These are phyloP conservation scores for Pandion haliaetus DNA, from an alignment of 2,113 vertebrate genomes.

Conservation along the genomic window DNA sequence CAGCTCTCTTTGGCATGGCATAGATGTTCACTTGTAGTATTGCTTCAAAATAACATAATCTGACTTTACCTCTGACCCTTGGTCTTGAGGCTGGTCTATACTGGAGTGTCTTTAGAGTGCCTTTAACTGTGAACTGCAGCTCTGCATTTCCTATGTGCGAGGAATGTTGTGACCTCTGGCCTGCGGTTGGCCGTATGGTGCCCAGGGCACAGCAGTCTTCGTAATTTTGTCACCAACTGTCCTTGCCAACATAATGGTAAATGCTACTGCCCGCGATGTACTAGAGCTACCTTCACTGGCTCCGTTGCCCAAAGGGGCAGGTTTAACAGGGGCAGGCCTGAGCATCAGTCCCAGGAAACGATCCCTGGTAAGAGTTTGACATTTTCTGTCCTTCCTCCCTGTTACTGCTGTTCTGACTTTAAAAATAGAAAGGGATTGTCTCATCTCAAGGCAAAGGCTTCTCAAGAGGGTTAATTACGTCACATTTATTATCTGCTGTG, in stretches of 20 bases:
- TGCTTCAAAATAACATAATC: background rate
- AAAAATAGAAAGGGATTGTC: constrained; percentile 8
- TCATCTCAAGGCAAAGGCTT: constrained; percentile 9
- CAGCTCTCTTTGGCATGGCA: background rate
- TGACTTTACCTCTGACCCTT: background rate
- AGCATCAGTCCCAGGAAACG: background rate
- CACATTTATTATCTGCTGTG: background rate
- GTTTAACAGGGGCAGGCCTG: background rate
- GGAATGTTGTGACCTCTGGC: background rate
- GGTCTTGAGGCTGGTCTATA: background rate
- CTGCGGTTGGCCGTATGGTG: background rate
- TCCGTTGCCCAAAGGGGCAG: background rate
- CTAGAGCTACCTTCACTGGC: background rate
- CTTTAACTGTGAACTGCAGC: background rate
- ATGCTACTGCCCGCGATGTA: accelerated
- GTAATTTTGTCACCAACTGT: background rate
- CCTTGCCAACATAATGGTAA: background rate
- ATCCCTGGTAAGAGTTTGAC: background rate
- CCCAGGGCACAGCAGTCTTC: background rate
- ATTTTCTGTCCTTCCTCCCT: background rate
- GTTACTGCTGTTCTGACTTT: background rate
- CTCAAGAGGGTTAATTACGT: constrained; percentile 43
- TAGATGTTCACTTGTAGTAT: background rate
- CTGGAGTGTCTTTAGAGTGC: background rate
- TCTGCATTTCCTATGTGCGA: background rate